phyloP scores from a whole-genome alignment of 2,113 vertebrate species.

The Geothlypis trichas region DNA sequence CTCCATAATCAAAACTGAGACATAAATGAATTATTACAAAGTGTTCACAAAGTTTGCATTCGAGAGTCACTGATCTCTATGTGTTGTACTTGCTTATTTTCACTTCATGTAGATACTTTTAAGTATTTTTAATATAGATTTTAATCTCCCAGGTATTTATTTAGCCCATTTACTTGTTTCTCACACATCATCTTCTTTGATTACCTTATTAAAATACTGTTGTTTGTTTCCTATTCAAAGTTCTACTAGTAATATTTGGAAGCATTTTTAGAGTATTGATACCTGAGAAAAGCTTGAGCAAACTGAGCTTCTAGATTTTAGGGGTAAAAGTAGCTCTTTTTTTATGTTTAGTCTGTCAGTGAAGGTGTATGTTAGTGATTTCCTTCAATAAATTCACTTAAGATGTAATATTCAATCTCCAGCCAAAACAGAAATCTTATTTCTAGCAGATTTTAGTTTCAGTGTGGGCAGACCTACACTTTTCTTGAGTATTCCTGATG shows the following conservation, averaged over 20 bases:
- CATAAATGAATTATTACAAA: not conserved
- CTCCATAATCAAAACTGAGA: not conserved
- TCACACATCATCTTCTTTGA: not conserved
- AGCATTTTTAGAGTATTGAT: not conserved
- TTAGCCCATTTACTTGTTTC: not conserved
- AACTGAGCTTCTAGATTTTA: not conserved
- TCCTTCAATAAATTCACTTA: not conserved
- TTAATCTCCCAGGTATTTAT: not conserved
- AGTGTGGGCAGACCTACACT: not conserved
- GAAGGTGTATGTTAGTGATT: not conserved
- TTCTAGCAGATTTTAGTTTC: not conserved
- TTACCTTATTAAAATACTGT: not conserved
- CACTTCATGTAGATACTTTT: not conserved
- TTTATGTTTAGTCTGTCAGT: not conserved
- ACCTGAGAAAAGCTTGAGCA: not conserved
- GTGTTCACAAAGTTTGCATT: not conserved
- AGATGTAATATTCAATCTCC: not conserved
- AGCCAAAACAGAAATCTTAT: not conserved
- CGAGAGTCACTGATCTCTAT: not conserved
- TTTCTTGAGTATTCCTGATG: not conserved
- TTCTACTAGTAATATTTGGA: not conserved
- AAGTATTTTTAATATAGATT: not conserved
- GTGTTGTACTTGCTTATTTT: not conserved
- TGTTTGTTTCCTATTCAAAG: not conserved
- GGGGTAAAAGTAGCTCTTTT: not conserved